These are phyloP conservation scores for Danio aesculapii DNA, from an alignment of 2,797 vertebrate species.

Conservation along the genomic window DNA sequence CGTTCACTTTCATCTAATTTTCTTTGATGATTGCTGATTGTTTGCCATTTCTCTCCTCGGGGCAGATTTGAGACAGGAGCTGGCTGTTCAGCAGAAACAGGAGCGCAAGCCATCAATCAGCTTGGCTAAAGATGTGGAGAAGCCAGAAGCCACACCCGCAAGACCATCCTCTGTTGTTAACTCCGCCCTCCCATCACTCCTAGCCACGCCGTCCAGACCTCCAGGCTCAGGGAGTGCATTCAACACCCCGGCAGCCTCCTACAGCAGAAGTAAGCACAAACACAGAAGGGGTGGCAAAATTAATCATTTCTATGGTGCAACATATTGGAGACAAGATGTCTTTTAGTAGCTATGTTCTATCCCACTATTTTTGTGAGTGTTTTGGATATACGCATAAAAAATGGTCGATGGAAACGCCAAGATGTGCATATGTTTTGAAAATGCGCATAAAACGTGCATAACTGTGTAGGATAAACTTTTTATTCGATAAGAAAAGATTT, in stretches of 20 bases:
- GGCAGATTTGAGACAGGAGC: conserved; percentile 93
- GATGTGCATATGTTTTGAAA: no score
- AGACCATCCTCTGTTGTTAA: conserved; percentile 62
- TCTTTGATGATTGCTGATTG: not conserved
- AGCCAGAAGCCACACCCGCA: conserved; percentile 71
- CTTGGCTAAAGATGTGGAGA: conserved; percentile 77
- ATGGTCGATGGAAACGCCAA: no score
- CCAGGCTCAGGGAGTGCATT: conserved; percentile 68
- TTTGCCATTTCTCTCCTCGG: conserved; percentile 25
- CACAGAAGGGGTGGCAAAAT: not conserved
- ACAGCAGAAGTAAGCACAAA: conserved; percentile 81
- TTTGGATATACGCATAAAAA: no score
- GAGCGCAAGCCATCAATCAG: conserved; percentile 82
- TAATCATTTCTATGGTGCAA: not conserved
- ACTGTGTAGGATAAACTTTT: no score
- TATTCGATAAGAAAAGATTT: no score
- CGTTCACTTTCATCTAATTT: not conserved
- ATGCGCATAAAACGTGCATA: no score
- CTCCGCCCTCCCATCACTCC: conserved; percentile 64
- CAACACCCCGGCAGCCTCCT: conserved; percentile 80
- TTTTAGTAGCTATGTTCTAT: no score
- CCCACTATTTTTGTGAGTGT: no score
- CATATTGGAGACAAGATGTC: no score
- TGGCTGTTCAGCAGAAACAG: conserved; percentile 94
- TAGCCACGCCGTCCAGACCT: conserved; percentile 79